Conservation (phyloP, 1,140 invertebrate species). For the Campoletis sonorensis region DNA sequence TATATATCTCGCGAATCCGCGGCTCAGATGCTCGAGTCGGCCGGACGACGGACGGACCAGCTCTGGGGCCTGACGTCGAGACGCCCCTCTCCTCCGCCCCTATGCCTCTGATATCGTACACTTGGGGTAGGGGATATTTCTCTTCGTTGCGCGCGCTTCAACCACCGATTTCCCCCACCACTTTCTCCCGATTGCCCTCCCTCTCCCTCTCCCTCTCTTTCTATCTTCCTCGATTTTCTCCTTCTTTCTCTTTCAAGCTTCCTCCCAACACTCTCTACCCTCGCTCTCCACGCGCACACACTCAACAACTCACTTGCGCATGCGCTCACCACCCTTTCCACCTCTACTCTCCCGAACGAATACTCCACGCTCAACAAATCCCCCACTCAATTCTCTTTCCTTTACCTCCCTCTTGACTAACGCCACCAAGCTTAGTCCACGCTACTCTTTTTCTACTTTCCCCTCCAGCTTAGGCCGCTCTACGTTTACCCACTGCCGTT, state of each 20-base stretch:
- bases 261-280: background rate
- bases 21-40: slow-evolving; percentile 72
- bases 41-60: slow-evolving; percentile 73
- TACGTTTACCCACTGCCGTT: slow-evolving; percentile 29
- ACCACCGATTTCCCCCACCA: slow-evolving; percentile 37
- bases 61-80: slow-evolving; percentile 68
- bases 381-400: background rate
- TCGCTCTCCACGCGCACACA: background rate
- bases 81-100: slow-evolving; percentile 63
- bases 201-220: background rate
- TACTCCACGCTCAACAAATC: background rate
- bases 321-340: background rate
- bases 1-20: slow-evolving; percentile 68
- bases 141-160: slow-evolving; percentile 61
- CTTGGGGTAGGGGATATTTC: slow-evolving; percentile 54
- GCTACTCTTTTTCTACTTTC: slow-evolving; percentile 19
- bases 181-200: background rate
- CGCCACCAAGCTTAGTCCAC: background rate
- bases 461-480: background rate
- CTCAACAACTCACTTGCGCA: background rate
- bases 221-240: background rate
- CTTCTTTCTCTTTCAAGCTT: background rate
- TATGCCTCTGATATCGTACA: slow-evolving; percentile 46
- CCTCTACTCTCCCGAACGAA: background rate
- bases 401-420: background rate